Evolutionary conservation across 2,797 vertebrate species (phyloP).

Genomic region (Lagodon rhomboides): DNA sequence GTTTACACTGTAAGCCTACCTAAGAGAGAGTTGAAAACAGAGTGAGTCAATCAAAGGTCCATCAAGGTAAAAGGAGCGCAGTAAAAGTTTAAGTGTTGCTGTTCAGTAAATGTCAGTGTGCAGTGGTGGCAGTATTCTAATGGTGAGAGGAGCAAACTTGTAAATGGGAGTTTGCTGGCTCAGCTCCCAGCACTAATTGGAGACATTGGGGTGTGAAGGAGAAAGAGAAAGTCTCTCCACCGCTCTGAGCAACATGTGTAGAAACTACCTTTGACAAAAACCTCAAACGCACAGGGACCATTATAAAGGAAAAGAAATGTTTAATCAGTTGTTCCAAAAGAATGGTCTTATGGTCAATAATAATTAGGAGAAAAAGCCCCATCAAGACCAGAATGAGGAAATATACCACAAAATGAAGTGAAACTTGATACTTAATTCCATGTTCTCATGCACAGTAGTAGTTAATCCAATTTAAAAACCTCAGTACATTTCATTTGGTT

Average conservation of each 20-base stretch:
- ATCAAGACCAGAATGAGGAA: not conserved
- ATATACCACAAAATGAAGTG: slow-evolving; percentile 17
- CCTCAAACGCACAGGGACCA: not conserved
- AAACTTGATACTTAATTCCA: slow-evolving; percentile 15
- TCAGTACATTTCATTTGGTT: slow-evolving; percentile 13
- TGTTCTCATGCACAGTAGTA: slow-evolving; percentile 18
- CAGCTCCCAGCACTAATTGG: slow-evolving; percentile 37
- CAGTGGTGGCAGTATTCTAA: slow-evolving; percentile 3
- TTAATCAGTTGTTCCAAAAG: slow-evolving; percentile 3
- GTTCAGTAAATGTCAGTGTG: slow-evolving; percentile 32
- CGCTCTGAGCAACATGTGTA: slow-evolving; percentile 8
- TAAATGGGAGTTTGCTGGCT: slow-evolving; percentile 36
- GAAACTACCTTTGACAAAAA: slow-evolving; percentile 20
- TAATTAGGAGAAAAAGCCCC: not conserved
- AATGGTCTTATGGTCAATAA: not conserved
- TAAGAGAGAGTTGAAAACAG: slow-evolving; percentile 6
- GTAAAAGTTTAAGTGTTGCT: slow-evolving; percentile 2
- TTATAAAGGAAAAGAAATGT: not conserved
- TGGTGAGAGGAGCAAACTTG: slow-evolving; percentile 19
- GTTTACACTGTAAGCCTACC: not conserved
- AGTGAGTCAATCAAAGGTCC: slow-evolving; percentile 6
- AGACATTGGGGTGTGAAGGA: slow-evolving; percentile 30
- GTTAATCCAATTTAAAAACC: slow-evolving; percentile 24
- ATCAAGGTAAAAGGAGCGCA: not conserved
- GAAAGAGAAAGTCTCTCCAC: slow-evolving; percentile 10